Base-by-base conservation (phyloP, 1,140 invertebrate species). In the Metopolophium dirhodum region DNA sequence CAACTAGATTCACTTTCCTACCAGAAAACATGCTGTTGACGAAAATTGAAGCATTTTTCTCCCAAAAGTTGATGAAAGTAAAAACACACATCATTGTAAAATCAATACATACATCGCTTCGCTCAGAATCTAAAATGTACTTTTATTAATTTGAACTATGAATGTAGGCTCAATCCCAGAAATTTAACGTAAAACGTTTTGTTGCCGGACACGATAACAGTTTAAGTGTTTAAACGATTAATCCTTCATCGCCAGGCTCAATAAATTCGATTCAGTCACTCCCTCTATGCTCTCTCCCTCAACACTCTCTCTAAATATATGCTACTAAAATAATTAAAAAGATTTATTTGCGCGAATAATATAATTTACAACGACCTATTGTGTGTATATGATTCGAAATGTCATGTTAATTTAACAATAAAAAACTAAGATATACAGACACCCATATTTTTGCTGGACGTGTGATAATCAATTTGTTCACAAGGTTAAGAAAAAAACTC, bases 381-480 rank as follows among this genome's bases (percentile, higher is more conserved):
- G 61, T 35, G n/a, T 35, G 4, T 7, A n/a, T 20, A n/a, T 77
- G 61, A 77, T 77, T n/a, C n/a, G 61, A 77, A 77, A n/a, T 18
- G 61, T n/a, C 61, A n/a, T 77, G 61, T 77, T n/a, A 18, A 77
- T 77, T n/a, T 77, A 77, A 77, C n/a, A 77, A 77, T n/a, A 77
- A 77, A n/a, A 77, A n/a, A 77, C 14, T 35, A n/a, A 68, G n/a
- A 77, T 14, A 77, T 30, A n/a, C 61, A 68, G 8, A 57, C 20
- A 26, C 14, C 30, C 18, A 77, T 68, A 68, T n/a, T n/a, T 77
- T 77, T 77, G 11, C 14, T 4, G n/a, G 14, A n/a, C 61, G 14
- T 1, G 30, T n/a, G 61, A n/a, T 23, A 18, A 20, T n/a, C 30
- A 45, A 82, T 85, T 41, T 26, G 23, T 41, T 26, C 83, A 85